Evolutionary conservation across 2,113 vertebrate genomes (phyloP), one percentile per base, ranked within the genome.

Genomic region (Synodontis membranacea): DNA sequence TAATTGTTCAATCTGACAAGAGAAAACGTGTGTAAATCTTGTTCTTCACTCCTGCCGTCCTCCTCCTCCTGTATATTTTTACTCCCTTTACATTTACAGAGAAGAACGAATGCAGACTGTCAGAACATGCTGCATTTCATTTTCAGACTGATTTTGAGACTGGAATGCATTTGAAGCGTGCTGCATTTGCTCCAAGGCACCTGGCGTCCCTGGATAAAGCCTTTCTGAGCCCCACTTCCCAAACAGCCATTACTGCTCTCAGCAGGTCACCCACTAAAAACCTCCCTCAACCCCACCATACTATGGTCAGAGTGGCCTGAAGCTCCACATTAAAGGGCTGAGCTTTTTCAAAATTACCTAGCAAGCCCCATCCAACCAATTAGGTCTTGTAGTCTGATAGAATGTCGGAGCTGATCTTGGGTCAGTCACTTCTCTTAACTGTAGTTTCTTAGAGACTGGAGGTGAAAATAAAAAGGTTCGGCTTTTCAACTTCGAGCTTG

Each of bases 281-380:
- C 83, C 91, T 89, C 68, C 68, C 52, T 72, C 75, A 78, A 52
- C 80, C 56, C 44, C 11, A 12, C 21, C 58, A 46, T 56, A 91
- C 89, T 89, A 90, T 84, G 90, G 92, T 89, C 75, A 68, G 85
- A 89, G 87, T 90, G 89, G 88, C 88, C 92, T 87, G 90, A 92
- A 93, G 89, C 89, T 92, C 87, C 87, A 93, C 93, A 93, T 93
- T 94, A 93, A 90, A 89, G 82, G 88, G 89, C 91, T 92, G 89
- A 93, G 92, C 92, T 93, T 93, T 94, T 87, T 56, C 83, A 91
- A 93, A 93, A 92, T 92, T 91, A 92, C 89, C 89, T 80, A 50
- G 75, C 28, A 78, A 78, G 86, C 87, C 89, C 62, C 88, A 87
- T 75, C 72, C 25, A 1, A 46, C 25, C 42, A 75, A 94, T 93